These are phyloP conservation scores for Ecliptopera silaceata DNA, from an alignment of 2,888 invertebrate species.

Conservation along the genomic window DNA sequence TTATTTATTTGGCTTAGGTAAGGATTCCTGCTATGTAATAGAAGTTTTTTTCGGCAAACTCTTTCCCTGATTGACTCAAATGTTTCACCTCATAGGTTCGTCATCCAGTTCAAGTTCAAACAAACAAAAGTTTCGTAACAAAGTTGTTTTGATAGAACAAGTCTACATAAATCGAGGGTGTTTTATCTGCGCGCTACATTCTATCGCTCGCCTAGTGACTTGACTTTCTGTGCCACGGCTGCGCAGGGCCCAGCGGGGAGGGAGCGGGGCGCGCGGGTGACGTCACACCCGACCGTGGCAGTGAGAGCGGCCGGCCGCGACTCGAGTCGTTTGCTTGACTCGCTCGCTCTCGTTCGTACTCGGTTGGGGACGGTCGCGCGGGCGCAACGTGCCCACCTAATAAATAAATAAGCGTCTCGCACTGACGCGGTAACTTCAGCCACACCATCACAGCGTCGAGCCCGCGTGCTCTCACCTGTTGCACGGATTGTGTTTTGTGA, in stretches of 20 bases:
- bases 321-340: slow-evolving; percentile 46
- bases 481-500: slow-evolving; percentile 59
- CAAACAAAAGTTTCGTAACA: slow-evolving; percentile 63
- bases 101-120: slow-evolving; percentile 52
- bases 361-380: slow-evolving; percentile 78
- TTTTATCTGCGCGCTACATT: slow-evolving; percentile 78
- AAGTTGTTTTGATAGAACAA: slow-evolving; percentile 74
- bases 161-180: slow-evolving; percentile 75
- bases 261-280: slow-evolving; percentile 59
- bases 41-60: too few relatives aligned
- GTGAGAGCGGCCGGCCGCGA: slow-evolving; percentile 74
- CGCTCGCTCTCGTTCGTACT: slow-evolving; percentile 76
- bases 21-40: background rate
- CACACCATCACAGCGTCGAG: slow-evolving; percentile 54
- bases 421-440: slow-evolving; percentile 53
- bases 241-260: slow-evolving; percentile 52
- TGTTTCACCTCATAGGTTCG: background rate
- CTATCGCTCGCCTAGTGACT: slow-evolving; percentile 71
- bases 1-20: background rate
- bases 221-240: slow-evolving; percentile 79
- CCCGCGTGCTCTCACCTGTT: slow-evolving; percentile 66
- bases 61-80: background rate
- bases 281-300: slow-evolving; percentile 82
- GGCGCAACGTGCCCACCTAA: slow-evolving; percentile 67
- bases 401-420: slow-evolving; percentile 33